Conservation (phyloP, 2,113 vertebrate genomes). For the Pelodiscus sinensis region DNA sequence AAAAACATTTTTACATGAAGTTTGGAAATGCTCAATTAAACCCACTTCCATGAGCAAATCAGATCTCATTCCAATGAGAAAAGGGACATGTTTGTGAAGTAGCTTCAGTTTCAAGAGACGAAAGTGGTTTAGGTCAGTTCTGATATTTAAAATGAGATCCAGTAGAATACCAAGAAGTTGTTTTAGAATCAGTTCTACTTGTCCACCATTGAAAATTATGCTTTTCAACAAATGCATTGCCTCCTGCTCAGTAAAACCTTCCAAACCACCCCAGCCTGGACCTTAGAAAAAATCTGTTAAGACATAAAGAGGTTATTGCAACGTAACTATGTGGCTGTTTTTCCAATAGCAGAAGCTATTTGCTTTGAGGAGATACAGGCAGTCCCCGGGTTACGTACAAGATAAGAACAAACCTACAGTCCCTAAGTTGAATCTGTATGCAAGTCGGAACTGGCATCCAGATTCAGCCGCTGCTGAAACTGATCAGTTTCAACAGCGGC, state of each 20-base stretch:
- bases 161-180: not conserved
- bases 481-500: no score
- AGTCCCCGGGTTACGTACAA: no score
- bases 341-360: no score
- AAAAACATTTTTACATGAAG: not conserved
- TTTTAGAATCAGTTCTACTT: not conserved
- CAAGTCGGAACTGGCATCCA: no score
- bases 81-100: not conserved
- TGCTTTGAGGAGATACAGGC: no score
- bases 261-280: not conserved
- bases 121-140: not conserved
- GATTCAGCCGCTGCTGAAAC: no score
- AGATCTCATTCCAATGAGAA: not conserved
- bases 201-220: not conserved
- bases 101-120: not conserved
- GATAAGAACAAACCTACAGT: no score
- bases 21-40: not conserved
- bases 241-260: rapidly evolving
- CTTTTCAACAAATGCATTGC: not conserved
- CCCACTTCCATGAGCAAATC: not conserved
- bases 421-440: no score
- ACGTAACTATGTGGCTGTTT: not conserved
- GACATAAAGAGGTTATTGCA: not conserved
- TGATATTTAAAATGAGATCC: not conserved
- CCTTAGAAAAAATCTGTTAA: not conserved